A percentile compares a stretch with the other conserved stretches of the same genome.
phyloP scores from a whole-genome alignment of 2,113 vertebrate genomes.

The Progne subis region DNA sequence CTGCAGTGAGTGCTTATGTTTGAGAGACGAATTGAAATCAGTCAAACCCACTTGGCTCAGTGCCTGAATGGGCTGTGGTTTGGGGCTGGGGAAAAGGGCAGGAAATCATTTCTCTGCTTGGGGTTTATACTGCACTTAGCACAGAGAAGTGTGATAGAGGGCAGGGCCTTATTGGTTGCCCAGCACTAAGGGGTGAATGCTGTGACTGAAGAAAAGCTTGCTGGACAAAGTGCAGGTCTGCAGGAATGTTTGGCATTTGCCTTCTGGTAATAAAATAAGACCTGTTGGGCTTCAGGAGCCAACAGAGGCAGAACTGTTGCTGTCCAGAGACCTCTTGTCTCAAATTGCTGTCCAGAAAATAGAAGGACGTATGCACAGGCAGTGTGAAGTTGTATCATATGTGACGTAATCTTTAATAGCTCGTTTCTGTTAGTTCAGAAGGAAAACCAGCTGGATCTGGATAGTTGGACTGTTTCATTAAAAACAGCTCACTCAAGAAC shows the following conservation, averaged over 20 bases:
- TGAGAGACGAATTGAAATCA: background rate
- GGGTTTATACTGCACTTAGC: background rate
- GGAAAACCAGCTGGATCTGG: background rate
- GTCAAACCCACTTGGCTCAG: background rate
- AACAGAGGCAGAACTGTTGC: background rate
- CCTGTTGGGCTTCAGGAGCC: background rate
- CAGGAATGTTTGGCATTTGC: background rate
- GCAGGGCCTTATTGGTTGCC: background rate
- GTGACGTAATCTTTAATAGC: background rate
- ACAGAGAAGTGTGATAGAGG: background rate
- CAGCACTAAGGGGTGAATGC: background rate
- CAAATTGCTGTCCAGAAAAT: background rate
- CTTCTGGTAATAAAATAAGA: conserved; percentile 24
- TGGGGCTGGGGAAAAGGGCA: background rate
- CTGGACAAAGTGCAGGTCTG: background rate
- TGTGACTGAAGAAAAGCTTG: background rate
- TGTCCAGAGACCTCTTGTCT: background rate
- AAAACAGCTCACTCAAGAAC: background rate
- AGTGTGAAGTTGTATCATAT: background rate
- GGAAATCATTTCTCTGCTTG: background rate
- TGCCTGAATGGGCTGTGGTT: background rate
- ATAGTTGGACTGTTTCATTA: background rate
- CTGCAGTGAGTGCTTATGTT: background rate
- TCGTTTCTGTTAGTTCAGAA: background rate
- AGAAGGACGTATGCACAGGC: background rate